These are phyloP conservation scores for Apeltes quadracus DNA, from an alignment of 2,113 vertebrate genomes.

Conservation along the genomic window DNA sequence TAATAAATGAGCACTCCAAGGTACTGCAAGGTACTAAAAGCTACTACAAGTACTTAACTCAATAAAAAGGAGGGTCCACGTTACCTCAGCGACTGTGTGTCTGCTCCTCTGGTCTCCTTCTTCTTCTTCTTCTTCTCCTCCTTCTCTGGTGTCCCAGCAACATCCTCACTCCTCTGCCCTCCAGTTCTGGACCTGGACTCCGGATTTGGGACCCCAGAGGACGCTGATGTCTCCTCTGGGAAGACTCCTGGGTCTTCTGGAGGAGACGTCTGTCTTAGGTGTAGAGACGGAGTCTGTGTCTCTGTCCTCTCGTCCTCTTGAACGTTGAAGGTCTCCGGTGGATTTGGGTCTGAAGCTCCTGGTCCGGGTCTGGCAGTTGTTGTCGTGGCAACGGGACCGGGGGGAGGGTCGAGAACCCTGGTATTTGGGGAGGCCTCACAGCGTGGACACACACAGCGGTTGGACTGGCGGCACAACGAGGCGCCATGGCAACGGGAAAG, in stretches of 20 bases:
- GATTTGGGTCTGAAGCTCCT: not conserved
- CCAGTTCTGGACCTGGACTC: not conserved
- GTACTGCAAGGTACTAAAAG: too few relatives aligned
- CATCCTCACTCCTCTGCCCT: not conserved
- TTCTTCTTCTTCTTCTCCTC: conserved; percentile 7
- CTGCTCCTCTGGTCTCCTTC: not conserved
- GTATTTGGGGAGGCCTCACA: conserved; percentile 36
- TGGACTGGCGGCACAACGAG: conserved; percentile 44
- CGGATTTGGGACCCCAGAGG: not conserved
- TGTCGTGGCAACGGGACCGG: not conserved
- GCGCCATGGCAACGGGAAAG: conserved; percentile 53
- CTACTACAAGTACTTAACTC: not conserved
- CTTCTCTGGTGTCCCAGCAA: not conserved
- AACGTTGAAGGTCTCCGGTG: fast-evolving
- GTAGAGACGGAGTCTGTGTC: fast-evolving
- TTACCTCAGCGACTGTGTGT: conserved; percentile 52
- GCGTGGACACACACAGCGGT: conserved; percentile 53
- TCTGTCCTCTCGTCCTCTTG: not conserved
- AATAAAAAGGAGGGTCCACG: not conserved
- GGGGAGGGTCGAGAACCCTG: not conserved
- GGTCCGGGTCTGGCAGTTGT: not conserved
- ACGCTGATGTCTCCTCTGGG: not conserved
- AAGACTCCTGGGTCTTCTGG: not conserved
- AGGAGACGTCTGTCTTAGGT: not conserved
- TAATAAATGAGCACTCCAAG: too few relatives aligned